A percentile compares a stretch with the other conserved stretches of the same genome.
These are phyloP conservation scores for Patella vulgata DNA, from an alignment of 1,140 invertebrate genomes.

Conservation along the genomic window DNA sequence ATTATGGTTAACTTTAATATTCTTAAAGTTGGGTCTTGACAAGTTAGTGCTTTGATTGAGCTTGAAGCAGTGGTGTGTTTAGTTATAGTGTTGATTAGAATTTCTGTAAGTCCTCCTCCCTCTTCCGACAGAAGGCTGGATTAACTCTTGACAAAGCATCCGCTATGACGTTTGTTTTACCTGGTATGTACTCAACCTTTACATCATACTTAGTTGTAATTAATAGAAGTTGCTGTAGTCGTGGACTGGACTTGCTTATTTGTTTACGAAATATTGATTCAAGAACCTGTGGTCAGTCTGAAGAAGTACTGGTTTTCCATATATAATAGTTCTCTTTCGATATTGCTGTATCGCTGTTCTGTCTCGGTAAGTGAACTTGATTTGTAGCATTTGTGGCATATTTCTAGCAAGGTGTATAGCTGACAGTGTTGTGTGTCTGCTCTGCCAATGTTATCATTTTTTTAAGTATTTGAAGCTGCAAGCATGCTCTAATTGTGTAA, in stretches of 20 bases:
- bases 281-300: slow-evolving; percentile 55
- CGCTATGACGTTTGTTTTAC: slow-evolving; percentile 30
- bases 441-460: too few species aligned
- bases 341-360: slow-evolving; percentile 66
- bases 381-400: slow-evolving; percentile 64
- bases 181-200: slow-evolving; percentile 29
- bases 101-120: too few species aligned
- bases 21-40: too few species aligned
- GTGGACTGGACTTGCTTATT: slow-evolving; percentile 21
- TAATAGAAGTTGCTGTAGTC: slow-evolving; percentile 40
- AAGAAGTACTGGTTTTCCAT: slow-evolving; percentile 69
- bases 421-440: too few species aligned
- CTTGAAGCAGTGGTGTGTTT: slow-evolving; percentile 5
- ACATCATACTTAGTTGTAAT: slow-evolving; percentile 43
- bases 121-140: too few species aligned
- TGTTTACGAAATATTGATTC: slow-evolving; percentile 32
- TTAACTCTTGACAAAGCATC: slow-evolving; percentile 26
- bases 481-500: too few species aligned
- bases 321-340: slow-evolving; percentile 69
- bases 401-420: too few species aligned
- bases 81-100: too few species aligned
- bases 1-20: too few species aligned
- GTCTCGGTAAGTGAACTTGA: slow-evolving; percentile 63
- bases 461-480: too few species aligned
- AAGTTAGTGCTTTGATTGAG: too few species aligned